Conservation (phyloP, 2,888 invertebrate genomes). For the Pyrrhia umbra region DNA sequence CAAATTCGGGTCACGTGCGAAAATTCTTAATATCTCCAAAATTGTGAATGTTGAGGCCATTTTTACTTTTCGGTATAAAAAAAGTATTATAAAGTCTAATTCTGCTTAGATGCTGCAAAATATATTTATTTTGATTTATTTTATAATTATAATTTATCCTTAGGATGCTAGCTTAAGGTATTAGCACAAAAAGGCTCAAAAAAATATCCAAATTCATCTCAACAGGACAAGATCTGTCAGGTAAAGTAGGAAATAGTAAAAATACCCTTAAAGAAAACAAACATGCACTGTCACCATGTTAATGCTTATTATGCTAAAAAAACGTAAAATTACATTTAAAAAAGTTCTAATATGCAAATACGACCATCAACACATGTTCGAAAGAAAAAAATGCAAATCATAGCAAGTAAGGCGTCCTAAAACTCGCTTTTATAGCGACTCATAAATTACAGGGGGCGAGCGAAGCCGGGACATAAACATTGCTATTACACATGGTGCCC, state of each 20-base stretch:
- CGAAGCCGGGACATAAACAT: constrained; percentile 62
- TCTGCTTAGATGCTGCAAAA: too few species aligned
- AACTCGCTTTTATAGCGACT: constrained; percentile 68
- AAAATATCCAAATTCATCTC: too few species aligned
- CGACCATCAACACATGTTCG: constrained; percentile 72
- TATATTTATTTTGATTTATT: too few species aligned
- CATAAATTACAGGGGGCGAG: constrained; percentile 67
- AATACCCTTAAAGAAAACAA: constrained; percentile 34
- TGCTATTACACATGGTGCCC: constrained; percentile 64
- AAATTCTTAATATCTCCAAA: neutral
- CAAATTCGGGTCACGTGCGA: neutral
- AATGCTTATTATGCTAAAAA: constrained; percentile 55
- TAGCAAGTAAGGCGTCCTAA: constrained; percentile 59
- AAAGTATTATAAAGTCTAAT: too few species aligned
- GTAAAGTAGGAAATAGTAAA: constrained; percentile 6
- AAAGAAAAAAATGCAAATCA: constrained; percentile 76
- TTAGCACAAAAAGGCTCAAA: too few species aligned
- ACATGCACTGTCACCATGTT: constrained; percentile 35
- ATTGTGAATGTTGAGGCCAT: neutral
- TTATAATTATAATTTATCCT: too few species aligned
- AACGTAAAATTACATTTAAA: constrained; percentile 56
- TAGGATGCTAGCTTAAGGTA: too few species aligned
- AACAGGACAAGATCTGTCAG: too few species aligned
- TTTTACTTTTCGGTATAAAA: neutral
- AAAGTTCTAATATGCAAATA: constrained; percentile 68